phyloP scores from a whole-genome alignment of 2,797 vertebrate genomes.

The Eutrigla gurnardus region DNA sequence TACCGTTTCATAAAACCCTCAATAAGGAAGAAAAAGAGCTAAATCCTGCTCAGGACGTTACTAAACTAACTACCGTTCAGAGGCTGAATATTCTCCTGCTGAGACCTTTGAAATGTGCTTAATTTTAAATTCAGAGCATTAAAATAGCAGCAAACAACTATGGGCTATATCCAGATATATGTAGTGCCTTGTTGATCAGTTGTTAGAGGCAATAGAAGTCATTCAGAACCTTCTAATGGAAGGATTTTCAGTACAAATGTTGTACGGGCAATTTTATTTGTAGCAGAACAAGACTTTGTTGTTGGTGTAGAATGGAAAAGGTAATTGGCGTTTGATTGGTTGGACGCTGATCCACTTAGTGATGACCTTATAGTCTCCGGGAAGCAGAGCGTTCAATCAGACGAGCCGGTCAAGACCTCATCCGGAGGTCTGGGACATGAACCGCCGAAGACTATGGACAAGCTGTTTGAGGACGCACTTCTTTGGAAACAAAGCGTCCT shows the following conservation, averaged over 20 bases:
- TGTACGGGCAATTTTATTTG: background rate
- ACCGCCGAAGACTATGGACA: constrained; percentile 39
- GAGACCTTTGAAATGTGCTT: too few relatives aligned
- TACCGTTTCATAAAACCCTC: too few relatives aligned
- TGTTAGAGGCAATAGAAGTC: too few relatives aligned
- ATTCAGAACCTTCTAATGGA: background rate
- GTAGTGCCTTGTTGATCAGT: too few relatives aligned
- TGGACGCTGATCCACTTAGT: constrained; percentile 25
- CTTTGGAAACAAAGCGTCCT: too few relatives aligned
- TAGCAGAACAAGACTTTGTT: constrained; percentile 12
- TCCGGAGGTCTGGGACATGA: constrained; percentile 50
- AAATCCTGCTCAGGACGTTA: too few relatives aligned
- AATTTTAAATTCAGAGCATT: too few relatives aligned
- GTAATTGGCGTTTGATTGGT: constrained; percentile 54
- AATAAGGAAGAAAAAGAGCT: too few relatives aligned
- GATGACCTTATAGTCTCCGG: constrained; percentile 41
- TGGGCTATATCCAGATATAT: too few relatives aligned
- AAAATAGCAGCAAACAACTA: too few relatives aligned
- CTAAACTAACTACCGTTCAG: too few relatives aligned
- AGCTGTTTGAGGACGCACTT: constrained; percentile 31
- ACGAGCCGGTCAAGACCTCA: constrained; percentile 46
- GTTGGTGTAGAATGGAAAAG: constrained; percentile 6
- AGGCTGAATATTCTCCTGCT: too few relatives aligned
- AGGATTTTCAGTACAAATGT: constrained; percentile 1
- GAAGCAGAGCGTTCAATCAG: constrained; percentile 44